Percentiles rank a stretch among this genome's conserved stretches.
phyloP scores from a whole-genome alignment of 2,113 vertebrate species.

The Ginglymostoma cirratum region DNA sequence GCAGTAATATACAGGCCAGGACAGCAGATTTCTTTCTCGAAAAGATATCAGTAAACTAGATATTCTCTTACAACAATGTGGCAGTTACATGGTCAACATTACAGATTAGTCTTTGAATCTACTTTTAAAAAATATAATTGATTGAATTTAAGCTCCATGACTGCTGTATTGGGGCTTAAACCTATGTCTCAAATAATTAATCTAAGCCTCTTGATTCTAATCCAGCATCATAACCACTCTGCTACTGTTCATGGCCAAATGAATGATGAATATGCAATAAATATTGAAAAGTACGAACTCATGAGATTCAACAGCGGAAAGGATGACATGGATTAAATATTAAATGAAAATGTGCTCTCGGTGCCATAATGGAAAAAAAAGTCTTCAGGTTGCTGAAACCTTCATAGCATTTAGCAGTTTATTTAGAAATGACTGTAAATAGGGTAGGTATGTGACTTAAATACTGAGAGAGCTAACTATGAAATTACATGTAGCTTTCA shows the following conservation, averaged over 20 bases:
- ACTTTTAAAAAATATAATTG: neutral
- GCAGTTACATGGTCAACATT: neutral
- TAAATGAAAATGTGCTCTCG: neutral
- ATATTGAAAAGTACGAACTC: neutral
- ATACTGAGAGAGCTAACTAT: neutral
- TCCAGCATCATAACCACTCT: neutral
- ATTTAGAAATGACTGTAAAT: neutral
- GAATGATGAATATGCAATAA: neutral
- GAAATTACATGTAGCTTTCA: neutral
- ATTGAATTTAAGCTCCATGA: neutral
- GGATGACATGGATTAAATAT: neutral
- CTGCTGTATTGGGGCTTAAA: neutral
- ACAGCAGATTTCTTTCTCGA: neutral
- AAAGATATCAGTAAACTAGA: neutral
- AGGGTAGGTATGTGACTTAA: neutral
- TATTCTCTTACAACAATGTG: neutral
- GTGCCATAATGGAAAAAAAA: neutral
- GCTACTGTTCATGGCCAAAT: neutral
- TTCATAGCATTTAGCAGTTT: neutral
- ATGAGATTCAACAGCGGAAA: neutral
- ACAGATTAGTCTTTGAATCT: neutral
- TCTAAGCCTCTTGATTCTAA: neutral
- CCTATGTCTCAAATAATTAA: neutral
- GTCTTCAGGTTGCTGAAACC: neutral
- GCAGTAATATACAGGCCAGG: neutral